These are phyloP conservation scores for Neuroscelio doddi DNA, from an alignment of 2,888 invertebrate genomes.

Conservation along the genomic window DNA sequence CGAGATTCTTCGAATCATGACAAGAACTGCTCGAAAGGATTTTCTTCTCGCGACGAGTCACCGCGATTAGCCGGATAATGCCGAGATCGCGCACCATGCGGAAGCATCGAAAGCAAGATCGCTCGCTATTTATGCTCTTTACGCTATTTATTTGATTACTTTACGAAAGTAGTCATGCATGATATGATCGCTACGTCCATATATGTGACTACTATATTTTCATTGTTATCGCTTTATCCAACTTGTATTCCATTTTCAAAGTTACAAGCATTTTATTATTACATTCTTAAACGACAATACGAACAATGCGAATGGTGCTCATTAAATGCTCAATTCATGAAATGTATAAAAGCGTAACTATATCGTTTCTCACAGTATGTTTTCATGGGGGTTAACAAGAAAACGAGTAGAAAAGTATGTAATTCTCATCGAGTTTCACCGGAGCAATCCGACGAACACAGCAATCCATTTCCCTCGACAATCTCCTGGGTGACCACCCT, in stretches of 20 bases:
- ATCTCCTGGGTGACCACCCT: constrained; percentile 16
- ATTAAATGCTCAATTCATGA: no score
- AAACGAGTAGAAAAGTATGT: constrained; percentile 16
- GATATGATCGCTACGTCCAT: background rate
- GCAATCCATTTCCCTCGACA: constrained; percentile 20
- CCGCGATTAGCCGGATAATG: constrained; percentile 4
- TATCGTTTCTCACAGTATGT: constrained; percentile 24
- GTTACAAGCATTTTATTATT: no score
- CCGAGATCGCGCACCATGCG: constrained; percentile 5
- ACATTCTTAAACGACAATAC: no score
- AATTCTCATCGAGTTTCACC: constrained; percentile 24
- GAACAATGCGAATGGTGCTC: no score
- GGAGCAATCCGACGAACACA: constrained; percentile 5
- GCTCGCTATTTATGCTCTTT: background rate
- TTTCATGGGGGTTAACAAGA: constrained; percentile 24
- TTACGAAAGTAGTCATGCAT: background rate
- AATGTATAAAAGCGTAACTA: constrained; percentile 1
- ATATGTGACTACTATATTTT: background rate
- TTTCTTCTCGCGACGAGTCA: background rate
- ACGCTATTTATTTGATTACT: background rate
- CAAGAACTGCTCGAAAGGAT: background rate
- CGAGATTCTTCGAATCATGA: constrained; percentile 17
- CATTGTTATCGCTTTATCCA: background rate
- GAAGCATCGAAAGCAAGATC: background rate
- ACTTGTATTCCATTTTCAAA: no score